Evolutionary conservation across 2,888 invertebrate species (phyloP), one percentile per base, ranked within the genome.

Genomic region (Drosophila atripex): DNA sequence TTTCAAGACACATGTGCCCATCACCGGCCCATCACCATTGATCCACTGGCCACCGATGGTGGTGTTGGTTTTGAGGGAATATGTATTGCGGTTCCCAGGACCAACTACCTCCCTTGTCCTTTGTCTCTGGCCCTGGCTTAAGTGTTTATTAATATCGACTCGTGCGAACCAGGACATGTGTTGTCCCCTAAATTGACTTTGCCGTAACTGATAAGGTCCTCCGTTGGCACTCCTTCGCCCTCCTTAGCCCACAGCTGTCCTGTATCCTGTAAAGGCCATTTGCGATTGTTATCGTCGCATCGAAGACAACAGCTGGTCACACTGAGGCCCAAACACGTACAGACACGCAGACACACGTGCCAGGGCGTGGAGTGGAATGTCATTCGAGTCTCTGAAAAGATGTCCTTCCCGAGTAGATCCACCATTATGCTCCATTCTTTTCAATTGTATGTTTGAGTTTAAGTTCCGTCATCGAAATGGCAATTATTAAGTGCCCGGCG

Each of bases 111-210:
- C 46, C 43, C 16, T 16, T 21, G 28, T 8, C 21, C 32, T 49
- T 50, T 14, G 18, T 21, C 25, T 12, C 35, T n/a, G 18, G 16
- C 28, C 35, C 45, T 16, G 46, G 45, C 73, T 61, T 75, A 75
- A 75, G 76, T 76, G 75, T 75, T 75, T 75, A 75, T 75, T 75
- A 75, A 75, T 76, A 75, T 74, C 72, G 76, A 74, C 39, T 70
- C 76, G 74, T 74, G 74, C 57, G 74, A 74, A 71, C 56, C 56
- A 14, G 72, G 65, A 76, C 74, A 75, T 75, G 76, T 75, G 75
- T 76, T 75, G 73, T 58, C 41, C 61, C 60, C 60, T 18, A 76
- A 75, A 75, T 75, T 75, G 75, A 75, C 75, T 75, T 75, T 72
- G 66, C 54, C 55, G 57, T 59, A 58, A 71, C 60, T 76, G 74